A percentile compares a stretch with the other conserved stretches of the same genome.
phyloP scores from a whole-genome alignment of 2,113 vertebrate species.

The Hipposideros armiger region DNA sequence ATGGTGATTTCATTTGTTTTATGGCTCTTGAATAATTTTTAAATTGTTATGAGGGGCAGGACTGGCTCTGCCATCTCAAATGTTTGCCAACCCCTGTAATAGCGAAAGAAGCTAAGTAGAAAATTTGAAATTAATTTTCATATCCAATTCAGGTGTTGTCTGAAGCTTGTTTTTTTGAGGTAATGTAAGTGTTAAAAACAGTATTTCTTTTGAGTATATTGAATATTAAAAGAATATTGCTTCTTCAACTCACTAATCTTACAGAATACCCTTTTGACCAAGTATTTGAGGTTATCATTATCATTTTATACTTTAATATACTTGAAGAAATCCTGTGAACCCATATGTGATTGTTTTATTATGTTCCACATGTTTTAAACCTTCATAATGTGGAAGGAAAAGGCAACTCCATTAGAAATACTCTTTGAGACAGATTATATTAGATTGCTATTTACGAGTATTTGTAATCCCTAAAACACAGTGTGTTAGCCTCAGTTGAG shows the following conservation, averaged over 20 bases:
- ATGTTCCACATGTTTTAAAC: background rate
- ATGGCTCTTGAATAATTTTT: too few relatives aligned
- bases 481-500: background rate
- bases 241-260: background rate
- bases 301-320: background rate
- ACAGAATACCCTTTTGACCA: background rate
- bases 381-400: background rate
- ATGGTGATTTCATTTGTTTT: too few relatives aligned
- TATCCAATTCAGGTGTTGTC: constrained; percentile 38
- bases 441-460: background rate
- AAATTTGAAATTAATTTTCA: constrained; percentile 43
- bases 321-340: background rate
- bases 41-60: too few relatives aligned
- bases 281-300: background rate
- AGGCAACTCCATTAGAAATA: background rate
- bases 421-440: background rate
- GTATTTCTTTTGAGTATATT: background rate
- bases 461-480: background rate
- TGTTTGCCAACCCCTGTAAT: background rate
- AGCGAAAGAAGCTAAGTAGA: constrained; percentile 77
- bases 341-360: background rate
- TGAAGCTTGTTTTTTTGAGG: constrained; percentile 12
- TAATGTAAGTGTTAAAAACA: background rate
- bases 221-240: background rate
- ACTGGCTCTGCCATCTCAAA: too few relatives aligned